Conservation (phyloP, 2,888 invertebrate species). For the Plusia festucae region DNA sequence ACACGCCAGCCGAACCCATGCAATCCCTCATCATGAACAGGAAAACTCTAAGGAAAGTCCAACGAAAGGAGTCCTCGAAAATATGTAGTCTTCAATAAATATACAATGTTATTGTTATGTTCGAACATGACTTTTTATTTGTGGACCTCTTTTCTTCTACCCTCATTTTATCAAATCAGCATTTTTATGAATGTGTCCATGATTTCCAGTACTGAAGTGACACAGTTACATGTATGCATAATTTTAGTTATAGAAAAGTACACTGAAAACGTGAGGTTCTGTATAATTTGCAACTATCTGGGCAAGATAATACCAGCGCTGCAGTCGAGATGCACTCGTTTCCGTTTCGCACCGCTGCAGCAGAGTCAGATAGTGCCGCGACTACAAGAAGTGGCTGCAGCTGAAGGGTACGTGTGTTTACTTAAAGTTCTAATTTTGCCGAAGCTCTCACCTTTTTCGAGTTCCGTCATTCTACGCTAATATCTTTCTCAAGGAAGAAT, state of each 20-base stretch:
- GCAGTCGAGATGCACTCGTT: conserved; percentile 99
- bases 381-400: conserved; percentile 94
- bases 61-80: conserved; percentile 82
- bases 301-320: conserved; percentile 99
- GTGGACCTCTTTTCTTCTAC: conserved; percentile 8
- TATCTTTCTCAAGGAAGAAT: too few relatives aligned
- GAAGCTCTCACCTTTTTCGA: not conserved
- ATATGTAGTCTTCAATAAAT: conserved; percentile 88
- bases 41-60: conserved; percentile 77
- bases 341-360: conserved; percentile 97
- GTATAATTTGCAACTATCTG: conserved; percentile 99
- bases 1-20: conserved; percentile 57
- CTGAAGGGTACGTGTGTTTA: conserved; percentile 91
- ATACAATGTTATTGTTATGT: conserved; percentile 6
- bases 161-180: not conserved
- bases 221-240: conserved; percentile 1
- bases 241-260: conserved; percentile 98
- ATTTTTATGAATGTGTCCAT: too few relatives aligned
- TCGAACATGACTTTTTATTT: conserved; percentile 50
- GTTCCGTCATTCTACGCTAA: too few relatives aligned
- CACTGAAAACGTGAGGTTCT: conserved; percentile 99
- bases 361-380: conserved; percentile 96
- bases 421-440: not conserved
- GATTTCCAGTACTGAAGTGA: too few relatives aligned
- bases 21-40: conserved; percentile 83